A percentile compares a stretch with the other conserved stretches of the same genome.
Conservation (phyloP, 2,888 invertebrate genomes). For the Dione juno region DNA sequence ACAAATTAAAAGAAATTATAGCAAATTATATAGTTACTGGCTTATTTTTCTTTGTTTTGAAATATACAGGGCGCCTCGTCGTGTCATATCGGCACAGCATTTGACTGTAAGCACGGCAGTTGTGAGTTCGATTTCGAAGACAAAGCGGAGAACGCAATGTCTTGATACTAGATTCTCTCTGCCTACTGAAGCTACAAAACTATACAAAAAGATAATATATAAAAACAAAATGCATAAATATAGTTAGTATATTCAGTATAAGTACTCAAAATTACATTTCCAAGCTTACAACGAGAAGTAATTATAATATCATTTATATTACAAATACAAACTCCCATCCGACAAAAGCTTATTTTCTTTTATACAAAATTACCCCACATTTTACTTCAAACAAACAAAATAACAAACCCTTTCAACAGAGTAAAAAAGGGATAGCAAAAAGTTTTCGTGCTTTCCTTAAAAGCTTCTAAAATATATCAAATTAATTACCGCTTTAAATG, state of each 20-base stretch:
- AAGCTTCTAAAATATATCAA: constrained; percentile 36
- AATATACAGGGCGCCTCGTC: too few species aligned
- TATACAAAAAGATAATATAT: not conserved
- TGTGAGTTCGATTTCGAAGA: not conserved
- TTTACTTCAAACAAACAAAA: constrained; percentile 20
- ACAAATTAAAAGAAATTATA: too few species aligned
- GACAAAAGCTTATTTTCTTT: constrained; percentile 21
- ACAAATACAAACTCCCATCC: constrained; percentile 12
- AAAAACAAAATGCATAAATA: not conserved
- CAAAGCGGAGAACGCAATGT: not conserved
- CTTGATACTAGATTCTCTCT: too few species aligned
- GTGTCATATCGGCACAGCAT: too few species aligned
- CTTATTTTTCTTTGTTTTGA: too few species aligned
- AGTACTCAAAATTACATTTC: not conserved
- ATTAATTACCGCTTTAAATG: constrained; percentile 41
- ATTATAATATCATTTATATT: constrained; percentile 16
- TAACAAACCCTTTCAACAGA: constrained; percentile 18
- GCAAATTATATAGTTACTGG: too few species aligned
- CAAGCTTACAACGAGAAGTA: not conserved
- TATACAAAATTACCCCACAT: constrained; percentile 11
- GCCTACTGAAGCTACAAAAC: not conserved
- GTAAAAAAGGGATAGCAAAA: constrained; percentile 24
- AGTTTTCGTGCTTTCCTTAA: constrained; percentile 28
- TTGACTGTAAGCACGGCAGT: too few species aligned
- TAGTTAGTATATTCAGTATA: constrained; percentile 9